phyloP scores from a whole-genome alignment of 2,797 vertebrate species.

The Pogoniulus pusillus region DNA sequence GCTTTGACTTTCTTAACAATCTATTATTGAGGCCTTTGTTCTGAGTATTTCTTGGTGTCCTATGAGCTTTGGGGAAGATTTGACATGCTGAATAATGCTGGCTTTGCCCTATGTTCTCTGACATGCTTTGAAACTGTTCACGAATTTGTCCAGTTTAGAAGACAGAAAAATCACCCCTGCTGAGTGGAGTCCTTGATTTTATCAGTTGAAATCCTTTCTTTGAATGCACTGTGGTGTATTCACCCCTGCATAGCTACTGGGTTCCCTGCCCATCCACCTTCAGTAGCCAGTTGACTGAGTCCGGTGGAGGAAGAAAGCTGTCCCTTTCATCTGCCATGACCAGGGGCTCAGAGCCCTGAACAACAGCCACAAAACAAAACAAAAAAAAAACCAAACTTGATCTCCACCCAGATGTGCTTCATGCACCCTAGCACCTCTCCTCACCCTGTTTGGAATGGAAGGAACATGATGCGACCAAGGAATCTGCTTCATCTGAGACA shows the following conservation, averaged over 20 bases:
- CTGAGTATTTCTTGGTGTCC: background rate
- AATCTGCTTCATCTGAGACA: background rate
- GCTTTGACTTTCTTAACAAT: background rate
- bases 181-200: background rate
- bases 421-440: rapidly evolving
- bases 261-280: background rate
- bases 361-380: background rate
- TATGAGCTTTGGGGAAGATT: background rate
- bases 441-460: background rate
- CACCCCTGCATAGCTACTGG: background rate
- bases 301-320: rapidly evolving
- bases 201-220: background rate
- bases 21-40: background rate
- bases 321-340: background rate
- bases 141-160: background rate
- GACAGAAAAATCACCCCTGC: background rate
- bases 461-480: background rate
- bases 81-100: background rate
- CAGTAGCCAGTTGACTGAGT: background rate
- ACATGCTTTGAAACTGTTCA: background rate
- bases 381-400: rapidly evolving
- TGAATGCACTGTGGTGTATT: rapidly evolving
- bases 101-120: background rate
- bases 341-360: background rate
- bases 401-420: background rate